Percentiles rank a stretch among this genome's conserved stretches.
Conservation (phyloP, 2,888 invertebrate species). For the Ochropleura leucogaster region DNA sequence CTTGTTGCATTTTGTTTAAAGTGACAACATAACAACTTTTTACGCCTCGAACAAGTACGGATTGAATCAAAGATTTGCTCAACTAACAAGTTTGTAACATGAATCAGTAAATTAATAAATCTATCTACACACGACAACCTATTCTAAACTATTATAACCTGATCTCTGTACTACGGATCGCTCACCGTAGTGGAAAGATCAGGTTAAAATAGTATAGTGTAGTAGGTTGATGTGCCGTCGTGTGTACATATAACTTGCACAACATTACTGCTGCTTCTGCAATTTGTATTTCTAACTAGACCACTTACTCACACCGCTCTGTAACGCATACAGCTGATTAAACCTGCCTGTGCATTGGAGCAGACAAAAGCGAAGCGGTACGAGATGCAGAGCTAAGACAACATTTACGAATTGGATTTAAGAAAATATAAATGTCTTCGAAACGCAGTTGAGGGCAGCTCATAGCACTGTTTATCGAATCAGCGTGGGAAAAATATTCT, state of each 20-base stretch:
- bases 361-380: neutral
- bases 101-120: conserved; percentile 13
- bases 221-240: too few relatives aligned
- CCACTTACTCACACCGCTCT: conserved; percentile 10
- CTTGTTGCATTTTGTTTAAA: neutral
- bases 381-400: neutral
- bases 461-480: neutral
- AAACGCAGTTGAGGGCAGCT: neutral
- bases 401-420: neutral
- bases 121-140: neutral
- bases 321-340: conserved; percentile 33
- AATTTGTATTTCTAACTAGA: conserved; percentile 39
- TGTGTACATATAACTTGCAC: conserved; percentile 12
- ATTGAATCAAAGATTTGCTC: neutral
- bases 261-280: conserved; percentile 30
- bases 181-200: too few relatives aligned
- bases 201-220: too few relatives aligned
- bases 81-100: neutral
- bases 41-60: neutral
- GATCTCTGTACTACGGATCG: too few relatives aligned
- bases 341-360: neutral
- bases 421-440: neutral
- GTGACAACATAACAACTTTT: neutral
- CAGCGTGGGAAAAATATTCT: neutral
- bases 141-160: too few relatives aligned